Percentiles rank a stretch among this genome's conserved stretches.
phyloP scores from a whole-genome alignment of 2,797 vertebrate genomes.

The Orestias chungarensis region DNA sequence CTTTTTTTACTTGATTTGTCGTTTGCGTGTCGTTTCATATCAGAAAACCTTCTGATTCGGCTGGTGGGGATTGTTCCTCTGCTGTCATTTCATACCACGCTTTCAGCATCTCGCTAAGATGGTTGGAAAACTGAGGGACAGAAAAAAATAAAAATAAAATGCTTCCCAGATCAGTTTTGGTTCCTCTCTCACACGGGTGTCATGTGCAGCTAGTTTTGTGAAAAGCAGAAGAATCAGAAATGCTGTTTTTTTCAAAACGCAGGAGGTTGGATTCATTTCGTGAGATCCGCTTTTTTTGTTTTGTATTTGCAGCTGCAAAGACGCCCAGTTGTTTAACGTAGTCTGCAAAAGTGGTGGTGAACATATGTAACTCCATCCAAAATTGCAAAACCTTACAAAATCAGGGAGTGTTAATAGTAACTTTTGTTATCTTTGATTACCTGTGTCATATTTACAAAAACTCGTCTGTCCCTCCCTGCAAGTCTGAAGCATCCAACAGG shows the following conservation, averaged over 20 bases:
- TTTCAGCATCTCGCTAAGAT: background rate
- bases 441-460: background rate
- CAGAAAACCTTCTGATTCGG: background rate
- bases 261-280: background rate
- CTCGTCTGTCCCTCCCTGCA: conserved; percentile 5
- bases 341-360: background rate
- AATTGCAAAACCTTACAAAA: background rate
- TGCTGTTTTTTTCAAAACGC: conserved; percentile 2
- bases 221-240: conserved; percentile 8
- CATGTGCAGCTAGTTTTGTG: conserved; percentile 38
- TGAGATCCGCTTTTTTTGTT: background rate
- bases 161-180: conserved; percentile 47
- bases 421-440: background rate
- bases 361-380: background rate
- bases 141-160: conserved; percentile 12
- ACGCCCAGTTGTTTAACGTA: background rate
- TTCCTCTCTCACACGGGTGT: conserved; percentile 53
- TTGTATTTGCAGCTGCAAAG: background rate
- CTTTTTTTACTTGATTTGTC: too few species aligned
- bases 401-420: background rate
- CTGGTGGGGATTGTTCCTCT: background rate
- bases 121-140: conserved; percentile 4
- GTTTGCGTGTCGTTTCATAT: too few species aligned
- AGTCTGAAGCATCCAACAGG: conserved; percentile 3
- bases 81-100: background rate